Percentiles rank a stretch among this genome's conserved stretches.
These are phyloP conservation scores for Apogon hyalosoma DNA, from an alignment of 2,797 vertebrate species.

Conservation along the genomic window DNA sequence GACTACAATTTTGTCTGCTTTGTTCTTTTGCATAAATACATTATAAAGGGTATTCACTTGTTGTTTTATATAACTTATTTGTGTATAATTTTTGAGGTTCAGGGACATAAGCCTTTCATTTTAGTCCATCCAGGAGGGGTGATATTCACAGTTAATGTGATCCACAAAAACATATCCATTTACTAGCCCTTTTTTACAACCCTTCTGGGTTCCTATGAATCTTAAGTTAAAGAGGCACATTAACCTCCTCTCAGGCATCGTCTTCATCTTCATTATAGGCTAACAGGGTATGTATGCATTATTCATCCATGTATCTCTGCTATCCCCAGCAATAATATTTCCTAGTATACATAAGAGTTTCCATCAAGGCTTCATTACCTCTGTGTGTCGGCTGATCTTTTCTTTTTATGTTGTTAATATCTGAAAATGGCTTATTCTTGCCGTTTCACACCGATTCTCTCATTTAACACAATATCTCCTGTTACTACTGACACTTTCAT, in stretches of 20 bases:
- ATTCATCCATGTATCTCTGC: conserved; percentile 67
- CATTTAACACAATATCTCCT: conserved; percentile 47
- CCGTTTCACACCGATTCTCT: conserved; percentile 42
- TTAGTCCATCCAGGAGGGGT: conserved; percentile 37
- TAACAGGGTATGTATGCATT: conserved; percentile 68
- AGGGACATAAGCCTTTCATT: conserved; percentile 24
- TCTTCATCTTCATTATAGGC: conserved; percentile 72
- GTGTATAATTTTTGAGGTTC: conserved; percentile 3
- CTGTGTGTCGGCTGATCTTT: conserved; percentile 34
- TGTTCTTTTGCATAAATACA: conserved; percentile 12
- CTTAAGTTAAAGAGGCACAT: conserved; percentile 74
- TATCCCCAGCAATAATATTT: conserved; percentile 58
- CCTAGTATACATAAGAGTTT: conserved; percentile 43
- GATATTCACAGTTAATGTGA: conserved; percentile 65
- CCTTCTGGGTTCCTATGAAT: conserved; percentile 67
- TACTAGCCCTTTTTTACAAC: conserved; percentile 72
- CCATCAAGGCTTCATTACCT: conserved; percentile 48
- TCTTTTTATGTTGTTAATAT: conserved; percentile 35
- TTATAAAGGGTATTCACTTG: neutral
- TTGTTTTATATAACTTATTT: conserved; percentile 1
- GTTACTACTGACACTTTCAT: conserved; percentile 56
- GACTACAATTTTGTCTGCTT: neutral
- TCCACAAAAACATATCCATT: conserved; percentile 63
- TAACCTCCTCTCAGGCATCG: conserved; percentile 68
- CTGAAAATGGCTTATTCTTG: conserved; percentile 66